Percentiles rank a stretch among this genome's conserved stretches.
phyloP scores from a whole-genome alignment of 1,140 invertebrate species.

The Heliconius nattereri region DNA sequence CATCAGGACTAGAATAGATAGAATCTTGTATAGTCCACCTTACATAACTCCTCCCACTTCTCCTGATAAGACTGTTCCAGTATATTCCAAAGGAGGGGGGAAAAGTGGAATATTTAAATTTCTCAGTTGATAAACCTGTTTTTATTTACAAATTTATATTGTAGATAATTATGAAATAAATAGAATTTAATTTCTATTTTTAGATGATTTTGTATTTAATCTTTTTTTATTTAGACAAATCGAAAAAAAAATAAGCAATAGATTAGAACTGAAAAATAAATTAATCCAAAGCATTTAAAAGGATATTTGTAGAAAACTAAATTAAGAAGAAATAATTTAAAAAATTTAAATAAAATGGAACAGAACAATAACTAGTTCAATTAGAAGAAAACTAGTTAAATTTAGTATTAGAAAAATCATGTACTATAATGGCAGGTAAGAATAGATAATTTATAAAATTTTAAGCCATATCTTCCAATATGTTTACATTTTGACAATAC shows the following conservation, averaged over 20 bases:
- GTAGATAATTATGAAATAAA: background rate
- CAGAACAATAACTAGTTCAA: no score
- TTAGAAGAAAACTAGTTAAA: no score
- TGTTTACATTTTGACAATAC: no score
- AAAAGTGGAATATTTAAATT: constrained; percentile 48
- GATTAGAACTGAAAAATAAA: background rate
- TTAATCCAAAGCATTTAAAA: background rate
- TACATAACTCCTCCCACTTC: constrained; percentile 56
- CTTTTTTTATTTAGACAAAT: background rate
- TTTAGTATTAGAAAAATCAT: background rate
- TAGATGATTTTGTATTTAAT: background rate
- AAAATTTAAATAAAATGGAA: no score
- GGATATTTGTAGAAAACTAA: no score
- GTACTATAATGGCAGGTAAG: background rate
- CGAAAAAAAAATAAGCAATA: background rate
- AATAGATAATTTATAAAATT: background rate
- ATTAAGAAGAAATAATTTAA: no score
- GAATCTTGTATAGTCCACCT: constrained; percentile 60
- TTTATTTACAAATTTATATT: background rate
- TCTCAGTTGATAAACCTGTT: background rate
- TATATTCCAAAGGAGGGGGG: constrained; percentile 46
- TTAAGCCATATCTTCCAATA: no score
- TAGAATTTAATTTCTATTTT: background rate
- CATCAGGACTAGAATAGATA: constrained; percentile 62
- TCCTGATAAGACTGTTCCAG: constrained; percentile 36